Evolutionary conservation across 92 coral and sea anemone species (phyloP), one percentile per base, ranked within the genome.

Genomic region (Epizoanthus illoricatus): DNA sequence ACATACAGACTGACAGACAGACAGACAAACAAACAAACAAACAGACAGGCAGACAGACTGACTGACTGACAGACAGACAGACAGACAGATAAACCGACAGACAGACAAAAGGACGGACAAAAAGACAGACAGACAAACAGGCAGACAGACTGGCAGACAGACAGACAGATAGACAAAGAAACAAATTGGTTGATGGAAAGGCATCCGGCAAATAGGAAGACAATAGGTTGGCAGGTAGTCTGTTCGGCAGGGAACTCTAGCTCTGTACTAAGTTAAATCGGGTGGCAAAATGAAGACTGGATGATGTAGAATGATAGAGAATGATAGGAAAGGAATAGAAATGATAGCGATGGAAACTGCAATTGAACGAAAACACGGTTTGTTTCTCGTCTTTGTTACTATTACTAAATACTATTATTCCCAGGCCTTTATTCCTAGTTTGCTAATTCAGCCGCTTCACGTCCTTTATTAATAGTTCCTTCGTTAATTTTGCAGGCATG

Each of bases 401-500:
- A 28, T 28, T 28, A 28, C 33, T 28, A 28, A 69, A 69, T 16
- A 69, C 45, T 43, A 7, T 43, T 7, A 43, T 59, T 72, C n/a
- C 5, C 7, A 12, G 23, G 3, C 28, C 57, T 17, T 17, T 45
- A 65, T 24, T 66, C 49, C 49, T 11, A 33, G 5, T 11, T 10
- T 11, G 18, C 15, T 13, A 24, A 6, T 33, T 18, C 16, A 58
- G 36, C 8, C 56, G 67, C 49, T 3, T 45, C 4, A 61, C 43
- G 33, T 39, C 20, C 41, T 63, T 28, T 0, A 28, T 28, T 28
- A 28, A 28, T 28, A 1, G 33, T 28, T 28, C 33, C 1, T 23
- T 28, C 11, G 65, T 43, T 13, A 56, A 47, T 19, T 15, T 81
- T 54, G n/a, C 84, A 96, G 99, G 81, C 89, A 83, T 43, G 98